These are phyloP conservation scores for human DNA, from an alignment of 2,113 vertebrate species.

Conservation along the genomic window GRCh38 chr4:127155501-127156000, in stretches of 20 bases:
- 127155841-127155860: neutral
- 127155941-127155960: constrained; percentile 30
- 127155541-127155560: neutral
- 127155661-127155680: neutral
- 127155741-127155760: neutral
- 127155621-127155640: neutral
- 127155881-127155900: neutral
- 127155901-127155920: neutral
- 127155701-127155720: neutral
- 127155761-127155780: neutral
- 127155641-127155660: neutral
- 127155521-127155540: neutral
- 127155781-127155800: neutral
- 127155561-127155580: neutral
- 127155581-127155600: neutral
- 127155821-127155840: neutral
- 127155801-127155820: neutral
- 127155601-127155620: neutral
- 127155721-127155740: neutral
- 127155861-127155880: neutral
- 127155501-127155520: neutral
- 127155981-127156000: neutral
- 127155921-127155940: neutral
- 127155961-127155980: constrained; percentile 24
- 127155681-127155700: neutral